phyloP scores from a whole-genome alignment of 1,140 invertebrate genomes.

The Lycorma delicatula region DNA sequence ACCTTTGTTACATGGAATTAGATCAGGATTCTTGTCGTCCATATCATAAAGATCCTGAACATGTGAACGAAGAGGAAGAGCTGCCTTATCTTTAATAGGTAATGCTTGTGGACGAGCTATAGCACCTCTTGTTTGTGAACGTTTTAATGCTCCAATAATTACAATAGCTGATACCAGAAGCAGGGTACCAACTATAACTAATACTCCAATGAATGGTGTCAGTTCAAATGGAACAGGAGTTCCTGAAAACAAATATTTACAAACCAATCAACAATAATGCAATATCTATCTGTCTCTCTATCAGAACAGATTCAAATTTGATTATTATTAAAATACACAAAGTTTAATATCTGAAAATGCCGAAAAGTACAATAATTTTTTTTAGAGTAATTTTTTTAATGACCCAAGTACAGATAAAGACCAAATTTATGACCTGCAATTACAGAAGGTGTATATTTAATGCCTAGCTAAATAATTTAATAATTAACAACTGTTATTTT shows the following conservation, averaged over 20 bases:
- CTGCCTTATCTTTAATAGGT: slow-evolving; percentile 57
- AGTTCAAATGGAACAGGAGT: slow-evolving; percentile 54
- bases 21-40: slow-evolving; percentile 76
- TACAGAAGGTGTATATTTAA: too few relatives aligned
- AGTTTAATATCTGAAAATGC: neutral
- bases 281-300: neutral
- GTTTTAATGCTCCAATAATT: slow-evolving; percentile 58
- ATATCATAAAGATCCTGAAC: slow-evolving; percentile 58
- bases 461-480: too few relatives aligned
- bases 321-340: neutral
- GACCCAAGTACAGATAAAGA: too few relatives aligned
- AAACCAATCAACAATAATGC: neutral
- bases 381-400: neutral
- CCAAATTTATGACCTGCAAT: too few relatives aligned
- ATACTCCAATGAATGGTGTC: slow-evolving; percentile 62
- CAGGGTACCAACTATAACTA: slow-evolving; percentile 61
- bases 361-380: neutral
- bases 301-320: neutral
- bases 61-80: slow-evolving; percentile 48
- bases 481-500: too few relatives aligned
- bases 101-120: slow-evolving; percentile 48
- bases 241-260: slow-evolving; percentile 38
- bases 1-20: slow-evolving; percentile 82
- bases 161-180: slow-evolving; percentile 63
- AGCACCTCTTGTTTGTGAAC: slow-evolving; percentile 42